Conservation (phyloP, 2,113 vertebrate genomes). For the Caranx melampygus region DNA sequence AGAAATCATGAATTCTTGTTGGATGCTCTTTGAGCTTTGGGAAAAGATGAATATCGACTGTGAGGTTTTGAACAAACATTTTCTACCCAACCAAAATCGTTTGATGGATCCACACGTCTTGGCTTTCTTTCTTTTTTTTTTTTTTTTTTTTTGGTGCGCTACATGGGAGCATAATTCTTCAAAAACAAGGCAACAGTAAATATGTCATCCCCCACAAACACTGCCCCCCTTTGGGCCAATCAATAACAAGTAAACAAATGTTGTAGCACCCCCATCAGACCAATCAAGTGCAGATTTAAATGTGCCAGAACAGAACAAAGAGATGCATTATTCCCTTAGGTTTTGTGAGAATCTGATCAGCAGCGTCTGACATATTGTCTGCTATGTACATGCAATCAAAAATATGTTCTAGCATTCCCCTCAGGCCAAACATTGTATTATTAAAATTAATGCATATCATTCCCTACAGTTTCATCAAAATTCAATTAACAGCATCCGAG, state of each 20-base stretch:
- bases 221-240: slow-evolving; percentile 61
- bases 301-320: slow-evolving; percentile 60
- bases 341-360: slow-evolving; percentile 46
- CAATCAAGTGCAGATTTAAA: slow-evolving; percentile 69
- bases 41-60: background rate
- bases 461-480: slow-evolving; percentile 62
- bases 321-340: slow-evolving; percentile 51
- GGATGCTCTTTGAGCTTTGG: slow-evolving; percentile 15
- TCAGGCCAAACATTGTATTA: slow-evolving; percentile 39
- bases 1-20: slow-evolving; percentile 10
- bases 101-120: slow-evolving; percentile 10
- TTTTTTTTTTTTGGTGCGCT: background rate
- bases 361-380: slow-evolving; percentile 37
- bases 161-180: slow-evolving; percentile 33
- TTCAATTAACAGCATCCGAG: slow-evolving; percentile 51
- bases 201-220: slow-evolving; percentile 40
- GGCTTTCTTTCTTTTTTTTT: background rate
- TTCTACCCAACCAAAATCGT: background rate
- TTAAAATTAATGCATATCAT: slow-evolving; percentile 54
- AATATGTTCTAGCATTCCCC: slow-evolving; percentile 39
- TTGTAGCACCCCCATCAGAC: slow-evolving; percentile 62
- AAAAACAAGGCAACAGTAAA: slow-evolving; percentile 63
- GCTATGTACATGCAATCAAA: slow-evolving; percentile 52
- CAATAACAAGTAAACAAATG: slow-evolving; percentile 68
- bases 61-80: slow-evolving; percentile 31